These are phyloP conservation scores for Agrilus biguttatus DNA, from an alignment of 2,888 invertebrate genomes.

Conservation along the genomic window DNA sequence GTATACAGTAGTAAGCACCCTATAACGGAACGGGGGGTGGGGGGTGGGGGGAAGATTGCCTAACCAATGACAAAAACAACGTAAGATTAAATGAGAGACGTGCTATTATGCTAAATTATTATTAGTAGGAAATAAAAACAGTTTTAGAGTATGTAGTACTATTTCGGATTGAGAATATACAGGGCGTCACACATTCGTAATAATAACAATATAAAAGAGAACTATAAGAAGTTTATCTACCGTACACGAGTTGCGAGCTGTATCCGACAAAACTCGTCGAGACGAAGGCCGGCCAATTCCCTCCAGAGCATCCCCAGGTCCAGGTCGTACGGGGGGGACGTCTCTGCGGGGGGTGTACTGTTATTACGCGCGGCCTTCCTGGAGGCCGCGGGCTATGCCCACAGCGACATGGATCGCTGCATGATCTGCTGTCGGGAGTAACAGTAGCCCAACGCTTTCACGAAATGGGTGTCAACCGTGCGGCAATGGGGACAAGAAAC, in stretches of 20 bases:
- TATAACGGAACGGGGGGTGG: too few species aligned
- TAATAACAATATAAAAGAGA: constrained; percentile 20
- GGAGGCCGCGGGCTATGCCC: constrained; percentile 72
- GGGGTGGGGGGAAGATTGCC: too few species aligned
- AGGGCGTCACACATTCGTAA: too few species aligned
- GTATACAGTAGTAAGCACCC: too few species aligned
- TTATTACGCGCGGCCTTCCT: constrained; percentile 45
- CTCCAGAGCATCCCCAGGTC: constrained; percentile 32
- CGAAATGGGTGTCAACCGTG: constrained; percentile 84
- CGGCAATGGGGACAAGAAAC: constrained; percentile 87
- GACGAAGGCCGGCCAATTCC: constrained; percentile 31
- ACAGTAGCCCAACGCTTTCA: constrained; percentile 76
- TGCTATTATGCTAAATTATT: too few species aligned
- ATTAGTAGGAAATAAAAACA: too few species aligned
- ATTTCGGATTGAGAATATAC: too few species aligned
- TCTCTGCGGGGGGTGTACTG: constrained; percentile 26
- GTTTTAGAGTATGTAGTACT: too few species aligned
- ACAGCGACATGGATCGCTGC: constrained; percentile 45
- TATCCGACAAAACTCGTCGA: constrained; percentile 32
- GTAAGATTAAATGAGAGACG: too few species aligned
- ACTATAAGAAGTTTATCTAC: constrained; percentile 18
- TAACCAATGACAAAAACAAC: too few species aligned
- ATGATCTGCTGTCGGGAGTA: constrained; percentile 52
- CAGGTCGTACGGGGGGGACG: constrained; percentile 16
- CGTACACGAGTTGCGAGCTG: constrained; percentile 28